Evolutionary conservation across 2,113 vertebrate genomes (phyloP), one percentile per base, ranked within the genome.

Genomic region (Thryonomys swinderianus): DNA sequence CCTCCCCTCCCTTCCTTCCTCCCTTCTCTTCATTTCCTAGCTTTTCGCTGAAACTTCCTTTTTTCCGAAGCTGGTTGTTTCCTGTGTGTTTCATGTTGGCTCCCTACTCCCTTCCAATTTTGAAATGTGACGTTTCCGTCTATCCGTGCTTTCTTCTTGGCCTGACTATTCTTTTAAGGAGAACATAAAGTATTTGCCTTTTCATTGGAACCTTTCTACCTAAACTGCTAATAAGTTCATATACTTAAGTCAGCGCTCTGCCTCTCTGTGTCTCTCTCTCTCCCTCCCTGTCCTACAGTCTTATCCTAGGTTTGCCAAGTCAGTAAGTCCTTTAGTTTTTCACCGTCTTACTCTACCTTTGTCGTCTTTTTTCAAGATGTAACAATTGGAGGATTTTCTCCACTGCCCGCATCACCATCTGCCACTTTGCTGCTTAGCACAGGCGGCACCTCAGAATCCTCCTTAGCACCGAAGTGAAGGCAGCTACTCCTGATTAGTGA

Each of bases 51-150:
- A 62, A 62, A 37, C 37, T 59, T 73, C 23, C 12, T 95, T 78
- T 11, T 48, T 11, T 53, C 25, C 57, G 61, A 32, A 32, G 14
- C 42, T 42, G 48, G 16, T 53, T 51, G 1, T 59, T 78, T 84
- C 92, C 61, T 69, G 27, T 94, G 25, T 66, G 14, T 74, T 89
- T 84, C 71, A 37, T 79, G 51, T 94, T 92, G 94, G 48, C 18
- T 88, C 25, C 45, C 23, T 45, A 7, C 27, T 82, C 10, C 23
- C 59, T 80, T 91, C 71, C 71, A 71, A 34, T 53, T 93, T 91
- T 42, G 34, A 86, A 93, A 69, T 69, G 18, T 34, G 48, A 42
- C 30, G 25, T 53, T 59, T 79, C 53, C 82, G 5, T 40, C 59
- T 80, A 1, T 34, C 53, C 0, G 1, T 69, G 30, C 37, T 62